These are phyloP conservation scores for Oryzias melastigma DNA, from an alignment of 2,113 vertebrate species.

Conservation along the genomic window DNA sequence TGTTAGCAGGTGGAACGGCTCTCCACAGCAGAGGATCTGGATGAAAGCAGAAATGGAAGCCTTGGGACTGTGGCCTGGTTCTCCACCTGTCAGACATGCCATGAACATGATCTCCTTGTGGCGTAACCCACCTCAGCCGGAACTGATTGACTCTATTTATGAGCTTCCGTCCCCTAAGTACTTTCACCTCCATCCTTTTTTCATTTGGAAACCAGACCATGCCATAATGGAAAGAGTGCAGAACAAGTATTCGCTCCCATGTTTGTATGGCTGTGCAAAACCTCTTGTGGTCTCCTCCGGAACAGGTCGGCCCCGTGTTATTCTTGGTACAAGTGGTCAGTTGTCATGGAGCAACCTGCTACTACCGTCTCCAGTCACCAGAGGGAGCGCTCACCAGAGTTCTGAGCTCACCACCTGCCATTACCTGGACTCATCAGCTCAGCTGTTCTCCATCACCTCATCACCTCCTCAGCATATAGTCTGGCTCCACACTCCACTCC, in stretches of 20 bases:
- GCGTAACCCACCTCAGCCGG: not conserved
- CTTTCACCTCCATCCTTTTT: not conserved
- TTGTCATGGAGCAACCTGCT: too few relatives aligned
- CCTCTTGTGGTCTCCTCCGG: not conserved
- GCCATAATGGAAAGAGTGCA: not conserved
- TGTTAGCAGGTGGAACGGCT: not conserved
- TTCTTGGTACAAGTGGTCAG: not conserved
- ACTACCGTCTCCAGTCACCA: too few relatives aligned
- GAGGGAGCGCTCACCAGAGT: too few relatives aligned
- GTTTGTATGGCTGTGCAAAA: not conserved
- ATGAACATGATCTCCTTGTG: not conserved
- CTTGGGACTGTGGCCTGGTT: constrained; percentile 5
- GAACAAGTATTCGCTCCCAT: not conserved
- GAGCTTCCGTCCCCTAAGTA: not conserved
- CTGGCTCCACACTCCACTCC: too few relatives aligned
- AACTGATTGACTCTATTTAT: not conserved
- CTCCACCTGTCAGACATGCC: not conserved
- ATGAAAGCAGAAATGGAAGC: constrained; percentile 6
- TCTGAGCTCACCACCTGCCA: too few relatives aligned
- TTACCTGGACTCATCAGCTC: too few relatives aligned
- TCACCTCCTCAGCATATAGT: too few relatives aligned
- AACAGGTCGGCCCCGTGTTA: not conserved
- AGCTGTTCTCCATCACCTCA: too few relatives aligned
- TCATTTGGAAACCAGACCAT: constrained; percentile 4
- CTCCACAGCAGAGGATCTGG: constrained; percentile 4